A percentile compares a stretch with the other conserved stretches of the same genome.
Evolutionary conservation across 2,888 invertebrate species (phyloP).

Genomic region (Crossocerus cetratus): DNA sequence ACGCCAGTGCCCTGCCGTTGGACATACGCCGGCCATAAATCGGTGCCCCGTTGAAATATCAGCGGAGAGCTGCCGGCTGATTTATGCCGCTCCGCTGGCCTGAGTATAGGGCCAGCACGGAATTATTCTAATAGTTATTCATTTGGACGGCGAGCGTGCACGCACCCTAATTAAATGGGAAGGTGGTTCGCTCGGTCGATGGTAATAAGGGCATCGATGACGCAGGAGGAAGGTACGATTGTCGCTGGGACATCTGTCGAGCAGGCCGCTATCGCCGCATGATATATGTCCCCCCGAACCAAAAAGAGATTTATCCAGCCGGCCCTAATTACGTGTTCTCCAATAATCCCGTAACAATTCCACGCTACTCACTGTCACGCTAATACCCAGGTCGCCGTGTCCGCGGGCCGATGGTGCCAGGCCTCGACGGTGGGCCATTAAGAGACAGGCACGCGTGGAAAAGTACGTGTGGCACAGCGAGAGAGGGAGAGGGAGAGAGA

Average conservation of each 20-base stretch:
- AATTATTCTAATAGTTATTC: slow-evolving; percentile 9
- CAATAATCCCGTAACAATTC: slow-evolving; percentile 5
- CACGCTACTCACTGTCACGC: slow-evolving; percentile 15
- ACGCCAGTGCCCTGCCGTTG: background rate
- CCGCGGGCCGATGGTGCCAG: background rate
- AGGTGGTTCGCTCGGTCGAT: background rate
- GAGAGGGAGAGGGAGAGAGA: background rate
- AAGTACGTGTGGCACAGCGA: background rate
- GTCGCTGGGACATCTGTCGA: slow-evolving; percentile 21
- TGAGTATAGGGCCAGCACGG: slow-evolving; percentile 8
- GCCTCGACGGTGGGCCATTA: background rate
- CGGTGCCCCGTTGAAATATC: background rate
- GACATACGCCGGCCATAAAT: background rate
- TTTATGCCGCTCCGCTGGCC: slow-evolving; percentile 11
- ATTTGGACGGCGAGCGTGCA: background rate
- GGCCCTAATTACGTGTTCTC: slow-evolving; percentile 33
- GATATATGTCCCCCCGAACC: slow-evolving; percentile 6
- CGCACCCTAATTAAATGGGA: slow-evolving; percentile 6
- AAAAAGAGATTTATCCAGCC: slow-evolving; percentile 21
- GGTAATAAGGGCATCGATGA: slow-evolving; percentile 13
- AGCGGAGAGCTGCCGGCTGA: background rate
- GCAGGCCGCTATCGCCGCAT: background rate
- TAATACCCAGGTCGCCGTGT: slow-evolving; percentile 17
- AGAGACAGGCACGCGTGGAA: slow-evolving; percentile 2
- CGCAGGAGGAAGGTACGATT: background rate